Evolutionary conservation across 2,888 invertebrate species (phyloP).

Genomic region (Lycocerus yunnanus): DNA sequence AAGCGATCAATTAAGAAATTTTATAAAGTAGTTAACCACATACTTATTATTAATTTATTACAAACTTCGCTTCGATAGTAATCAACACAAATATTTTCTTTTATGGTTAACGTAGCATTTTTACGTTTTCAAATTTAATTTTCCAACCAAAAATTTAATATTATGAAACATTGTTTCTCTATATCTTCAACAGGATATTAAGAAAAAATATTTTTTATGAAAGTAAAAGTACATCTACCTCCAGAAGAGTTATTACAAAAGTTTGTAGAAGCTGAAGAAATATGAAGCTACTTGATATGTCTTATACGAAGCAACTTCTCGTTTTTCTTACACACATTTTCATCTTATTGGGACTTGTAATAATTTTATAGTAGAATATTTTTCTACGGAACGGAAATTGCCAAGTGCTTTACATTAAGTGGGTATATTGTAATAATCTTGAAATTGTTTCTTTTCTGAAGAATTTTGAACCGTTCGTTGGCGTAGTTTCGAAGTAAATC

Average conservation of each 20-base stretch:
- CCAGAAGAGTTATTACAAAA: slow-evolving; percentile 38
- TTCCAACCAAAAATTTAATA: not conserved
- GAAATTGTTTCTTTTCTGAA: not conserved
- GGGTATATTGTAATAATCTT: not conserved
- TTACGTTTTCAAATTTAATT: not conserved
- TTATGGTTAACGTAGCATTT: not conserved
- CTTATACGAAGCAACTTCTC: slow-evolving; percentile 40
- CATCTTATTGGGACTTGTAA: slow-evolving; percentile 14
- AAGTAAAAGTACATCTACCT: slow-evolving; percentile 25
- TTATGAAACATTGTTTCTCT: slow-evolving; percentile 1
- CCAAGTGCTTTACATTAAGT: not conserved
- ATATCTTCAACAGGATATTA: slow-evolving; percentile 15
- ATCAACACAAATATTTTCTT: not conserved
- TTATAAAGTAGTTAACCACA: not conserved
- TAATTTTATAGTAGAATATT: slow-evolving; percentile 13
- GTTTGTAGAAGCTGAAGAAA: slow-evolving; percentile 38
- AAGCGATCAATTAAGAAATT: not conserved
- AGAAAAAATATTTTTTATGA: slow-evolving; percentile 13
- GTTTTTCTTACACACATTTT: slow-evolving; percentile 14
- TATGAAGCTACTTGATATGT: slow-evolving; percentile 44
- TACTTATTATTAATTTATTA: not conserved
- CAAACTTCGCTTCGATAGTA: not conserved
- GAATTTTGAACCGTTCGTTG: not conserved
- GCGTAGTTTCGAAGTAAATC: not conserved
- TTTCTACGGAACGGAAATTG: not conserved